A percentile compares a stretch with the other conserved stretches of the same genome.
phyloP scores from a whole-genome alignment of 2,888 invertebrate species.

The Drosophila meridiana region DNA sequence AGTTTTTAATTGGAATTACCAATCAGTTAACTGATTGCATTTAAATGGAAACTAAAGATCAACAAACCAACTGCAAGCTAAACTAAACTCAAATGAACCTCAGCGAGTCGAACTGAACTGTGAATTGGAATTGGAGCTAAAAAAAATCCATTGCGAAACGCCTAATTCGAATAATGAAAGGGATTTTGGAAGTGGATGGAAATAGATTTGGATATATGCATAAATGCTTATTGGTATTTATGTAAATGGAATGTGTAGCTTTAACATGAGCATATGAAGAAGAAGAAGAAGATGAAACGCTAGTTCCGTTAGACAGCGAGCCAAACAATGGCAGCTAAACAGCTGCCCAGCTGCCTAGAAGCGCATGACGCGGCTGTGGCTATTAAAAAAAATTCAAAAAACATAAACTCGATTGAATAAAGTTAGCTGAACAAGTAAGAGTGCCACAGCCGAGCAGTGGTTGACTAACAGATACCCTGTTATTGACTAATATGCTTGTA shows the following conservation, averaged over 20 bases:
- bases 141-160: slow-evolving; percentile 7
- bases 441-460: background rate
- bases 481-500: background rate
- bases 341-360: slow-evolving; percentile 36
- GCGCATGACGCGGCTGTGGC: slow-evolving; percentile 46
- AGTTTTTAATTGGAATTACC: slow-evolving; percentile 43
- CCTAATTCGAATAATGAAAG: background rate
- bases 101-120: background rate
- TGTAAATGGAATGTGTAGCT: slow-evolving; percentile 7
- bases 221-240: slow-evolving; percentile 4
- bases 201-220: background rate
- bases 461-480: slow-evolving; percentile 6
- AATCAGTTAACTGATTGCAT: slow-evolving; percentile 38
- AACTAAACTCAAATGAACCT: slow-evolving; percentile 5
- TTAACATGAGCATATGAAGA: background rate
- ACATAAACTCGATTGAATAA: slow-evolving; percentile 66
- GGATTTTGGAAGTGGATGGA: background rate
- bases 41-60: slow-evolving; percentile 38
- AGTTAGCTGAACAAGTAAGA: slow-evolving; percentile 42
- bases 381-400: slow-evolving; percentile 44
- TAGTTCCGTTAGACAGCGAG: slow-evolving; percentile 37
- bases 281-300: slow-evolving; percentile 38
- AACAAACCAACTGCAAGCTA: slow-evolving; percentile 22
- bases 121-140: background rate
- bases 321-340: slow-evolving; percentile 28